phyloP scores from a whole-genome alignment of 2,888 invertebrate genomes.

The Salpingus planirostris region DNA sequence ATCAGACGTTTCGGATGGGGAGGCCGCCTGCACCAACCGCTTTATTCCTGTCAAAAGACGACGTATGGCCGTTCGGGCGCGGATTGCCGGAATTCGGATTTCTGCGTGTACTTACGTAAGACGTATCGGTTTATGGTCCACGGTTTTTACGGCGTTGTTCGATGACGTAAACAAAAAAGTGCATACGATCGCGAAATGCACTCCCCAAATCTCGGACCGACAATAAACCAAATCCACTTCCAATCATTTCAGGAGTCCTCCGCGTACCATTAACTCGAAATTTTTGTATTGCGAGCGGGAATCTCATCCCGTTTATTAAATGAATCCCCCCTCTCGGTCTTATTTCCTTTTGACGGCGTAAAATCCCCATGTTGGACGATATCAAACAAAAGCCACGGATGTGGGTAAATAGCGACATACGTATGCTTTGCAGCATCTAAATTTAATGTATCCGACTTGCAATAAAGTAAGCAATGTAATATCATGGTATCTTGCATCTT shows the following conservation, averaged over 20 bases:
- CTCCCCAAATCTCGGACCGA: too few relatives aligned
- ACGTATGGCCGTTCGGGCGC: slow-evolving; percentile 10
- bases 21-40: slow-evolving; percentile 11
- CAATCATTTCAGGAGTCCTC: too few relatives aligned
- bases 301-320: too few relatives aligned
- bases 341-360: too few relatives aligned
- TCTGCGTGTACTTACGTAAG: slow-evolving; percentile 7
- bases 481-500: slow-evolving; percentile 6
- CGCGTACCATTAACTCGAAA: too few relatives aligned
- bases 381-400: too few relatives aligned
- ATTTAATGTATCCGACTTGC: slow-evolving; percentile 16
- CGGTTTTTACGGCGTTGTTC: slow-evolving; percentile 7
- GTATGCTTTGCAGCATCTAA: slow-evolving; percentile 11
- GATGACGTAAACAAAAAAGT: slow-evolving; percentile 5
- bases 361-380: too few relatives aligned
- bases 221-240: too few relatives aligned
- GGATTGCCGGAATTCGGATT: slow-evolving; percentile 5
- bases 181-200: too few relatives aligned
- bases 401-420: too few relatives aligned
- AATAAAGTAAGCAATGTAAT: slow-evolving; percentile 13
- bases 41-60: slow-evolving; percentile 16
- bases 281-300: too few relatives aligned
- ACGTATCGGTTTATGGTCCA: slow-evolving; percentile 12
- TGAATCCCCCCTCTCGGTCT: too few relatives aligned
- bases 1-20: slow-evolving; percentile 24